phyloP scores from a whole-genome alignment of 2,888 invertebrate species.

The Diaperis boleti region DNA sequence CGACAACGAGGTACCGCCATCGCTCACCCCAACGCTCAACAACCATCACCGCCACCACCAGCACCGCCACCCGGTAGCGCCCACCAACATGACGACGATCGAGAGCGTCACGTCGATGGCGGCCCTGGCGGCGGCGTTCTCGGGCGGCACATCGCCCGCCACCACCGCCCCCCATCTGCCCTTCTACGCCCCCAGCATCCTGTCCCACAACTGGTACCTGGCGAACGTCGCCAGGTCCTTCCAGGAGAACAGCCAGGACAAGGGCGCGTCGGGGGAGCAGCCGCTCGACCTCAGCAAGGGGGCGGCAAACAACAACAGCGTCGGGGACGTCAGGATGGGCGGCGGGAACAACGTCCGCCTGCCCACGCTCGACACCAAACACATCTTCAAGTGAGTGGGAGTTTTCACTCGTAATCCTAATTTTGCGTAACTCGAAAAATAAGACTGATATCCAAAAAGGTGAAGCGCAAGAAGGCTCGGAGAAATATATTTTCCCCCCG shows the following conservation, averaged over 20 bases:
- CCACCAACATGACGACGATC: slow-evolving; percentile 70
- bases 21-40: slow-evolving; percentile 63
- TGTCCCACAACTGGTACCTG: slow-evolving; percentile 63
- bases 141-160: slow-evolving; percentile 66
- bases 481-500: too few species aligned
- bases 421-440: too few species aligned
- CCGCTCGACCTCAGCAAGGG: slow-evolving; percentile 89
- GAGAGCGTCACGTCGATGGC: slow-evolving; percentile 77
- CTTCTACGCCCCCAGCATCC: slow-evolving; percentile 61
- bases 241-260: slow-evolving; percentile 56
- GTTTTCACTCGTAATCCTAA: too few species aligned
- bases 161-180: slow-evolving; percentile 61
- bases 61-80: slow-evolving; percentile 59
- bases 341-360: slow-evolving; percentile 61
- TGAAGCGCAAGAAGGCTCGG: too few species aligned
- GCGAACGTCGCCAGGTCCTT: slow-evolving; percentile 70
- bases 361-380: slow-evolving; percentile 70
- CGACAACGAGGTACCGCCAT: slow-evolving; percentile 68
- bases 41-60: slow-evolving; percentile 47
- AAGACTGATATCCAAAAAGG: too few species aligned
- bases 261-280: slow-evolving; percentile 72
- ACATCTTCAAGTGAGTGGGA: slow-evolving; percentile 78
- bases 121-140: slow-evolving; percentile 74
- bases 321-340: slow-evolving; percentile 47
- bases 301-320: slow-evolving; percentile 49